Base-by-base conservation (phyloP, 2,797 vertebrate species). In the Mastacembelus armatus region DNA sequence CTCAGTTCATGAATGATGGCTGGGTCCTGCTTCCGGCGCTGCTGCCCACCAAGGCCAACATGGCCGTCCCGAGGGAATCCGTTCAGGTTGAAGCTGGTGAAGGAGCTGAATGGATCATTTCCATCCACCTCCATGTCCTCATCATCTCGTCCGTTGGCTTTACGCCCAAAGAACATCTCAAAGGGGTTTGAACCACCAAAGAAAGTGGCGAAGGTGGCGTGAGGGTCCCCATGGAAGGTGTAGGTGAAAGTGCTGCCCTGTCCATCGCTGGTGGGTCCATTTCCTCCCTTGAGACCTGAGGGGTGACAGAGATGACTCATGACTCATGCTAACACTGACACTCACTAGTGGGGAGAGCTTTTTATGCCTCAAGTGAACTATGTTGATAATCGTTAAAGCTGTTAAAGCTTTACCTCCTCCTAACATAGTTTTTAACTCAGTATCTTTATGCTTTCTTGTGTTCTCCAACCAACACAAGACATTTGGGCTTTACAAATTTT, bases 51-150 rank as follows among this genome's bases (percentile, higher is more conserved):
- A 2, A 93, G 92, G 50, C 98, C 96, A 2, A 92, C 89, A 84
- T 97, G 96, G 49, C 95, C 94, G 27, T 99, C 97, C 39, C 97
- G 95, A 2, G 97, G 96, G 88, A 98, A 99, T 9, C 97, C 96
- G 71, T 99, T 98, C 88, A 98, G 90, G 89, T 94, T 96, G 76
- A 99, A 99, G 82, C 91, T 94, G 67, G 92, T 92, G 90, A 99
- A 99, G 35, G 96, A 95, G 48, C 96, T 93, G 38, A 99, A 99
- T 0, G 96, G 95, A 82, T 99, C 98, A 15, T 93, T 94, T 58
- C 98, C 96, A 50, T 99, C 94, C 87, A 99, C 96, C 91, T 99
- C 98, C 89, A 98, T 97, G 81, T 98, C 97, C 69, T 99, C 98
- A 30, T 95, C 89, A 10, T 98, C 97, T 64, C 96, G 92, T 56